Base-by-base conservation (phyloP, 2,888 invertebrate species). In the Synergus japonicus region DNA sequence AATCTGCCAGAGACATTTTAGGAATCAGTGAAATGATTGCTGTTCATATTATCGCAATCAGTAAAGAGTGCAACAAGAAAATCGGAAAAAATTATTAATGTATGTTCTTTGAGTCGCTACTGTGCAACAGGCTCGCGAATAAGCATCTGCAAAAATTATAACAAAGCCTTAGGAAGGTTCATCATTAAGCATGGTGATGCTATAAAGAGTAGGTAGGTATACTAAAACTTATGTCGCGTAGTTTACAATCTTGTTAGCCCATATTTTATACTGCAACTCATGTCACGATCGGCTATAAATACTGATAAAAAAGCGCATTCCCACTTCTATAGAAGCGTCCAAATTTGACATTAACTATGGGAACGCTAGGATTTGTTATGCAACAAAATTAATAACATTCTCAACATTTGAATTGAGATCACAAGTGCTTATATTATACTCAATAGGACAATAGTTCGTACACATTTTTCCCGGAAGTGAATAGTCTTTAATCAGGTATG, bases 401-500 rank as follows among this genome's bases (percentile, higher is more conserved):
- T 49, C n/a, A 49, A 49, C 5, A 49, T n/a, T 54, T n/a, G 9
- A 54, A n/a, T n/a, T 54, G 54, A 54, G n/a, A 54, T 8, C 54
- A 2, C 54, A 2, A 8, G 0, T 54, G 2, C n/a, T n/a, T 2
- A 54, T 29, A 29, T 29, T 54, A 46, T 69, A 46, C 46, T 13
- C 29, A 69, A n/a, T 67, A 13, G 12, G 44, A 49, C 15, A 37
- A 44, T 49, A 46, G 29, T 29, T 46, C 37, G 8, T 54, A 29
- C 29, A 67, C 15, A 29, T 69, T 83, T 85, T 85, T 86, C 86
- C 87, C 87, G 87, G 87, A 88, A 88, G 86, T 84, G 83, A 64
- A 81, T 84, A 83, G 85, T 84, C 85, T 83, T 83, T 85, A 88
- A 87, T 88, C 87, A 84, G 81, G 83, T 84, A 86, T 87, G 85